Evolutionary conservation across 2,113 vertebrate species (phyloP).

Genomic region (Caloenas nicobarica): DNA sequence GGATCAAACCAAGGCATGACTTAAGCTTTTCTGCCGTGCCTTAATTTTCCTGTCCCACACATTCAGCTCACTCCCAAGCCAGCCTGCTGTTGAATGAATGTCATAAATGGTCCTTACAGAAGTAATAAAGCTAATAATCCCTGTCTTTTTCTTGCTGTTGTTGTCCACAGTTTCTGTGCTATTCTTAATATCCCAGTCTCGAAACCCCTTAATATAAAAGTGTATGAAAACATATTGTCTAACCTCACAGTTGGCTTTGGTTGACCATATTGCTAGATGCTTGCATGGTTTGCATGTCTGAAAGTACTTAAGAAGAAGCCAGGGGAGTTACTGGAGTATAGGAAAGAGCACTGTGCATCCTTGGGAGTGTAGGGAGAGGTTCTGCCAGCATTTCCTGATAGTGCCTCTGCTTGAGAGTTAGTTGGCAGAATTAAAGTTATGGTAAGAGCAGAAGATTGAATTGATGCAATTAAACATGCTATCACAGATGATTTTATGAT

Average conservation of each 20-base stretch:
- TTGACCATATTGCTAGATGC: not conserved
- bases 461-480: not conserved
- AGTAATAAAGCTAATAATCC: not conserved
- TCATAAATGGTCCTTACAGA: not conserved
- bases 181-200: not conserved
- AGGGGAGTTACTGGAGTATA: accelerated
- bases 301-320: not conserved
- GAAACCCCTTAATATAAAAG: not conserved
- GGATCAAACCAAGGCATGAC: not conserved
- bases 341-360: not conserved
- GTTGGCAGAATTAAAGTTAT: not conserved
- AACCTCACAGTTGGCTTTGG: not conserved
- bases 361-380: not conserved
- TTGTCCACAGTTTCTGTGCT: not conserved
- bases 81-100: not conserved
- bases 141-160: not conserved
- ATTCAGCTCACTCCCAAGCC: not conserved
- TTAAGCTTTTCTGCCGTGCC: not conserved
- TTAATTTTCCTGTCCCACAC: not conserved
- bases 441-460: not conserved
- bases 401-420: not conserved
- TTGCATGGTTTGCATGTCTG: not conserved
- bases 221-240: not conserved
- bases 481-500: not conserved
- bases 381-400: not conserved